A percentile compares a stretch with the other conserved stretches of the same genome.
phyloP scores from a whole-genome alignment of 2,797 vertebrate species.

The Cryptoprocta ferox region DNA sequence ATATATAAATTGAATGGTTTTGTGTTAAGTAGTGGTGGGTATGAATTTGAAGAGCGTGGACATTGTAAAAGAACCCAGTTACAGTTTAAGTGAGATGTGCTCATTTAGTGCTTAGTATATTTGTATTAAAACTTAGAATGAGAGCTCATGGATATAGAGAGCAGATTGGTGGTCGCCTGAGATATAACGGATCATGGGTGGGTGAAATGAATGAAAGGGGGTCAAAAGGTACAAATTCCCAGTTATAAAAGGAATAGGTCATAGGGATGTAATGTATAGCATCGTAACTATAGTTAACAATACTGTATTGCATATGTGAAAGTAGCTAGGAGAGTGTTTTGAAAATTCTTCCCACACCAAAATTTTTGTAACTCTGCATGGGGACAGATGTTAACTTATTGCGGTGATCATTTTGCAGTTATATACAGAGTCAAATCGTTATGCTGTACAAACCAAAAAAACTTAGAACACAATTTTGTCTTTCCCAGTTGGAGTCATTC shows the following conservation, averaged over 20 bases:
- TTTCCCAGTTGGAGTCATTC: conserved; percentile 92
- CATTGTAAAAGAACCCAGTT: not conserved
- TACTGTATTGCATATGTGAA: not conserved
- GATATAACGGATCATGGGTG: not conserved
- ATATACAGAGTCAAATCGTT: not conserved
- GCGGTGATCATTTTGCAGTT: not conserved
- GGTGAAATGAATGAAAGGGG: not conserved
- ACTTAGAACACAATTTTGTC: conserved; percentile 12
- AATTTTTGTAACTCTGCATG: not conserved
- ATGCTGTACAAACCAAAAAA: not conserved
- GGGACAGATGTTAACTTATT: not conserved
- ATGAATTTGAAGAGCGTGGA: not conserved
- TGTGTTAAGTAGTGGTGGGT: not conserved
- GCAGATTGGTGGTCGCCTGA: not conserved
- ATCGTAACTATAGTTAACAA: not conserved
- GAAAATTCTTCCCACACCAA: not conserved
- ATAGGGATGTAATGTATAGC: not conserved
- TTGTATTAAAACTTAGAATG: conserved; percentile 48
- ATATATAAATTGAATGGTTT: not conserved
- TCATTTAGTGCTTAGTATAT: not conserved
- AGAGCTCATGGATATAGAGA: not conserved
- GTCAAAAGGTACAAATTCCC: not conserved
- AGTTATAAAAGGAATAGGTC: not conserved
- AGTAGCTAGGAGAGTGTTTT: not conserved
- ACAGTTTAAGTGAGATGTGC: not conserved